phyloP scores from a whole-genome alignment of 2,888 invertebrate species.

The Periphyllus acericola region DNA sequence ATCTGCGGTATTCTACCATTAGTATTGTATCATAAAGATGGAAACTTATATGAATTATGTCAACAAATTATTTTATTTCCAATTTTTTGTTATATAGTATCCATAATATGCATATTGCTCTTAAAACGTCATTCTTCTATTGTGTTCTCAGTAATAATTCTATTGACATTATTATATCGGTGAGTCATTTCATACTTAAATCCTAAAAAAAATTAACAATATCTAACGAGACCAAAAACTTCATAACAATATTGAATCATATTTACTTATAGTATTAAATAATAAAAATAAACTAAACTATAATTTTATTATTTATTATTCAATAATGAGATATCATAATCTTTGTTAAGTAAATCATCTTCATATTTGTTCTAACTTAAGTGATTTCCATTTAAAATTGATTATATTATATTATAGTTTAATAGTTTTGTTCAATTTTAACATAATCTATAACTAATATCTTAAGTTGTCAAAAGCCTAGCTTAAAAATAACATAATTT shows the following conservation, averaged over 20 bases:
- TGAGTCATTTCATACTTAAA: conserved; percentile 13
- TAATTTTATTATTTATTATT: too few relatives aligned
- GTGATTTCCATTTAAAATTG: too few relatives aligned
- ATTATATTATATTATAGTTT: not conserved
- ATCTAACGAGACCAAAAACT: too few relatives aligned
- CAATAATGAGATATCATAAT: too few relatives aligned
- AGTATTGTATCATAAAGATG: conserved; percentile 25
- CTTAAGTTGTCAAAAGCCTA: too few relatives aligned
- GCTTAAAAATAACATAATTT: not conserved
- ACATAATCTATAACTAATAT: not conserved
- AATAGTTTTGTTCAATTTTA: not conserved
- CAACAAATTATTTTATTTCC: conserved; percentile 16
- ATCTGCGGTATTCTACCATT: conserved; percentile 45
- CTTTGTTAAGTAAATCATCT: too few relatives aligned
- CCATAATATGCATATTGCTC: conserved; percentile 22
- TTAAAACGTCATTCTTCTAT: conserved; percentile 19
- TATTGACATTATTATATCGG: conserved; percentile 43
- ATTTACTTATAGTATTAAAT: too few relatives aligned
- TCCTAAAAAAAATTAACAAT: too few relatives aligned
- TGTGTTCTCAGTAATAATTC: conserved; percentile 30
- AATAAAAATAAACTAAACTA: too few relatives aligned
- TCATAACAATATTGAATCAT: too few relatives aligned
- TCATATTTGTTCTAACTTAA: too few relatives aligned
- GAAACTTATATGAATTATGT: conserved; percentile 1
- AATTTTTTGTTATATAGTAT: conserved; percentile 40